Evolutionary conservation across 2,797 vertebrate genomes (phyloP), one percentile per base, ranked within the genome.

Genomic region (Huso huso): DNA sequence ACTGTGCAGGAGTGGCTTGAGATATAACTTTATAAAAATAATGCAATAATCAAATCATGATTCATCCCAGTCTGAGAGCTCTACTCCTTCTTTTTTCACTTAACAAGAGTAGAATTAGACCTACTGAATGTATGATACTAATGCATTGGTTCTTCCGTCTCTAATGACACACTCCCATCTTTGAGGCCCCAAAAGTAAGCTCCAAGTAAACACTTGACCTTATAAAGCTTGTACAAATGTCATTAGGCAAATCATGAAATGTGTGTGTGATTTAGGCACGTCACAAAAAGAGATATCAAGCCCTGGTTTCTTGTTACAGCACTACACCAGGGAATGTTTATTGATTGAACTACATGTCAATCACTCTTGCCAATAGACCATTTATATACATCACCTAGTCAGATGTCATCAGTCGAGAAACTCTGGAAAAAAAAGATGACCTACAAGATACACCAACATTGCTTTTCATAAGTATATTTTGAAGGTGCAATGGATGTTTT

Each of bases 331-430:
- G 77, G 74, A 74, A 77, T 84, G 70, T 76, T 67, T 77, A 85
- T 78, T 80, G 78, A 89, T 87, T 76, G 81, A 75, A 78, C 70
- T 70, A n/a, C 6, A 58, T 84, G 82, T 83, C 85, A 88, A 77
- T 89, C 84, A 85, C 52, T 73, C 73, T 72, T 69, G 62, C 79
- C 73, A 78, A 75, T 76, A 74, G 74, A 79, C 80, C 76, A 77
- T 78, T 77, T 77, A 76, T 81, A 76, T 82, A 77, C 70, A 63
- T 23, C 70, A 70, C 76, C 37, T 58, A n/a, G 11, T 58, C 10
- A 58, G 10, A 53, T 53, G 7, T 58, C 10, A 58, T 58, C 55
- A 58, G 55, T 58, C n/a, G 11, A 58, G 6, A 58, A 11, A 58
- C 10, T 1, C 12, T 11, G 12, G 55, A 58, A 13, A 10, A 58